Evolutionary conservation across 2,888 invertebrate genomes (phyloP).

Genomic region (Gibbula magus): DNA sequence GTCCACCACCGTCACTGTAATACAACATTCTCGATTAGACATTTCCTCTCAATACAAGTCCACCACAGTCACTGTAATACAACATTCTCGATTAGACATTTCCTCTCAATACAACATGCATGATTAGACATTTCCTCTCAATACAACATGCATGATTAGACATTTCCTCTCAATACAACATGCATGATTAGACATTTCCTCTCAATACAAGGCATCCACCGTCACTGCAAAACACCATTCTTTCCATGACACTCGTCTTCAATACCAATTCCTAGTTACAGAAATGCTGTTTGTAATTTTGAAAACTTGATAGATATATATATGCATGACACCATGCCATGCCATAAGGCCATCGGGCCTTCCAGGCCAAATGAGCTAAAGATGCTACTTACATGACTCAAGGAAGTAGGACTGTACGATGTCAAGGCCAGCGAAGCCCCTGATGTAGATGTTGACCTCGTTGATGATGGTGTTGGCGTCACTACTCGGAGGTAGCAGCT

Average conservation of each 20-base stretch:
- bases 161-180: neutral
- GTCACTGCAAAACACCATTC: slow-evolving; percentile 45
- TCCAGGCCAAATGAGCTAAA: too few species aligned
- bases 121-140: neutral
- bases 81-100: neutral
- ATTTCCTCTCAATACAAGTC: slow-evolving; percentile 30
- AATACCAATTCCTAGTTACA: slow-evolving; percentile 39
- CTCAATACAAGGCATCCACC: slow-evolving; percentile 43
- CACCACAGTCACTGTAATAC: slow-evolving; percentile 52
- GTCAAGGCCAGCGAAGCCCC: slow-evolving; percentile 58
- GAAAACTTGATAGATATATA: too few species aligned
- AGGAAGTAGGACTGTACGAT: slow-evolving; percentile 41
- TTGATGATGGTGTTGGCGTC: slow-evolving; percentile 42
- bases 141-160: neutral
- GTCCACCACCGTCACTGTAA: slow-evolving; percentile 57
- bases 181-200: neutral
- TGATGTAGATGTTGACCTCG: slow-evolving; percentile 49
- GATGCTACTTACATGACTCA: slow-evolving; percentile 24
- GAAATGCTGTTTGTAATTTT: too few species aligned
- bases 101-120: neutral
- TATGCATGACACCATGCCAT: too few species aligned
- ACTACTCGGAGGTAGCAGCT: slow-evolving; percentile 27
- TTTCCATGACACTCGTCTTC: neutral
- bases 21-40: too few species aligned
- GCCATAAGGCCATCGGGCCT: too few species aligned